Evolutionary conservation across 2,888 invertebrate species (phyloP).

Genomic region (Argyresthia goedartella): DNA sequence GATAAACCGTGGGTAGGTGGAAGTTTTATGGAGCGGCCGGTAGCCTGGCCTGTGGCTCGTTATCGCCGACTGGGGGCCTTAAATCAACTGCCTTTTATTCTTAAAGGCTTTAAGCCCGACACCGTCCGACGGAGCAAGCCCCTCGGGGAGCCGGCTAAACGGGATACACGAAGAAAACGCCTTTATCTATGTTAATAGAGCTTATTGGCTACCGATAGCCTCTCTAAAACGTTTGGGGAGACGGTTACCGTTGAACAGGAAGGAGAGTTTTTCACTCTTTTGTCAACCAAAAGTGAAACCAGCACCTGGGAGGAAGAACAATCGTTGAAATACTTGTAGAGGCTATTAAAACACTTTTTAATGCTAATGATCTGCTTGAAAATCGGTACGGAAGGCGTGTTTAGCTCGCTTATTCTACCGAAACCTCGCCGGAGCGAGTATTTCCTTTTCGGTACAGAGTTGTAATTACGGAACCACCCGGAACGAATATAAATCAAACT

Average conservation of each 20-base stretch:
- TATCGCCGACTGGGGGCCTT: slow-evolving; percentile 54
- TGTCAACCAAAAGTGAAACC: neutral
- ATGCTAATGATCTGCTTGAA: slow-evolving; percentile 27
- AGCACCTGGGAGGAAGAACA: slow-evolving; percentile 3
- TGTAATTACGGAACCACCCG: neutral
- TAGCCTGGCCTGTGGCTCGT: slow-evolving; percentile 49
- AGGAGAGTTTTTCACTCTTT: neutral
- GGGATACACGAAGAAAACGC: neutral
- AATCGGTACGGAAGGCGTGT: slow-evolving; percentile 18
- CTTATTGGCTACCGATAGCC: neutral
- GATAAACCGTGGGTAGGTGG: slow-evolving; percentile 52
- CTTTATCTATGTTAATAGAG: slow-evolving; percentile 3
- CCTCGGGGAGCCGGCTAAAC: slow-evolving; percentile 3
- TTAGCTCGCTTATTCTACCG: slow-evolving; percentile 2
- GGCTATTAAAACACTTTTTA: slow-evolving; percentile 38
- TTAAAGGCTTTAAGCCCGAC: slow-evolving; percentile 42
- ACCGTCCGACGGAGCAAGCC: slow-evolving; percentile 24
- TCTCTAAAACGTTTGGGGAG: neutral
- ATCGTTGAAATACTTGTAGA: slow-evolving; percentile 26
- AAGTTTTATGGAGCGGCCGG: slow-evolving; percentile 54
- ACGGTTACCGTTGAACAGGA: too few species aligned
- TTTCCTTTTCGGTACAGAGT: slow-evolving; percentile 1
- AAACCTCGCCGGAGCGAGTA: neutral
- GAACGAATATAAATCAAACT: neutral
- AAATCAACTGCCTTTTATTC: slow-evolving; percentile 58